Evolutionary conservation across 92 coral and sea anemone genomes (phyloP).

Genomic region (Desmophyllum pertusum): DNA sequence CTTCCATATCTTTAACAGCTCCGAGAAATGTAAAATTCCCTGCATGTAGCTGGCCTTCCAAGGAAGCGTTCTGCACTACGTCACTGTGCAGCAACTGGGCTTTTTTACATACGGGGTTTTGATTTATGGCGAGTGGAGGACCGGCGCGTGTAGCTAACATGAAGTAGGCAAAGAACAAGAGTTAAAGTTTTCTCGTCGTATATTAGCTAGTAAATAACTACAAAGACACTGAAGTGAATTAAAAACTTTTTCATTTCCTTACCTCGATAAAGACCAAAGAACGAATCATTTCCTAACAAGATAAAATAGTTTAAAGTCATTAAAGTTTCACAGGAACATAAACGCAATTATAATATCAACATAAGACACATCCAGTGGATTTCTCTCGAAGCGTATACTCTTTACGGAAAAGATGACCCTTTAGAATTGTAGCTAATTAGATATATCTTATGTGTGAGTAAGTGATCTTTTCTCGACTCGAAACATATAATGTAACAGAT

Average conservation of each 20-base stretch:
- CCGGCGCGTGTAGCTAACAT: constrained; percentile 76
- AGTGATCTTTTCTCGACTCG: not conserved
- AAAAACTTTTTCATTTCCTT: not conserved
- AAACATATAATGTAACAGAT: not conserved
- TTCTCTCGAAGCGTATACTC: not conserved
- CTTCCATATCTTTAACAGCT: constrained; percentile 88
- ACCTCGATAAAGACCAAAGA: constrained; percentile 55
- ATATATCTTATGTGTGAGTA: not conserved
- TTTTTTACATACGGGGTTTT: constrained; percentile 94
- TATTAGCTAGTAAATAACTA: not conserved
- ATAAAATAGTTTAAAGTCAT: not conserved
- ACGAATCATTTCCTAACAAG: constrained; percentile 33
- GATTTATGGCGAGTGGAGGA: constrained; percentile 91
- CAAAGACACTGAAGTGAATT: not conserved
- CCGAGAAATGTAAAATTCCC: constrained; percentile 94
- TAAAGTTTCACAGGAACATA: not conserved
- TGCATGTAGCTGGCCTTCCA: constrained; percentile 75
- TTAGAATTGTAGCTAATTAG: not conserved
- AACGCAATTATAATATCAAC: not conserved
- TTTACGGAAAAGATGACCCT: too few relatives aligned
- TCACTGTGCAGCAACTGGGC: constrained; percentile 96
- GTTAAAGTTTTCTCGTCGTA: not conserved
- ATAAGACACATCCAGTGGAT: not conserved
- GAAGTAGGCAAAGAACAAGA: not conserved
- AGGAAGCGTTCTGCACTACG: constrained; percentile 84